Base-by-base conservation (phyloP, 2,888 invertebrate genomes). In the Yponomeuta sedellus region DNA sequence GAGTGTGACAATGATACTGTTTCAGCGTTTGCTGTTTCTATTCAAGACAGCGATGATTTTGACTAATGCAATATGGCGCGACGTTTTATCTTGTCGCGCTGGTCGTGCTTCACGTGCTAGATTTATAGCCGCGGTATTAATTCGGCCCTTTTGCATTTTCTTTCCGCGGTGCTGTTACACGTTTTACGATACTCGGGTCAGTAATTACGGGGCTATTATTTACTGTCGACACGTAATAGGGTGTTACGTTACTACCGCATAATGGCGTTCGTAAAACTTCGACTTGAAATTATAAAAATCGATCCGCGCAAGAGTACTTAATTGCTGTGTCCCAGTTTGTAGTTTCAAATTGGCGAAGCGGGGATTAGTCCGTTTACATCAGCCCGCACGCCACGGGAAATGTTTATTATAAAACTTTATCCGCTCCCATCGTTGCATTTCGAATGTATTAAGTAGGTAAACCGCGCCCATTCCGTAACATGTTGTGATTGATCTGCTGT, bases 221-320 rank as follows among this genome's bases (percentile, higher is more conserved):
- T 52, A 52, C 44, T 52, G 44, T 52, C 44, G 44, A 52, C 44
- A 52, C 44, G 44, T 52, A 52, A 52, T 52, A 52, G 16, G 44
- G 44, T 52, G 44, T 52, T 52, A 52, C 16, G 3, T 52, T 16
- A 52, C 44, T 52, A 16, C 16, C 44, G 44, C 44, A 52, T 52
- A 52, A 52, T 52, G 44, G 16, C 16, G 44, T 16, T 52, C 16
- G 44, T 52, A 16, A 52, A 52, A 52, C 16, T 52, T 52, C 16
- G 44, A 52, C 44, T 52, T 52, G 44, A 52, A 52, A 52, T 52
- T 52, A 52, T 52, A 52, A 52, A 52, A 52, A 52, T 52, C 44
- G 44, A 52, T 16, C 44, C 44, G 16, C 1, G 12, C 16, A 12
- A 52, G 16, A 52, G 44, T 52, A 34, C 34, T 34, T 34, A 52